phyloP scores from a whole-genome alignment of 2,113 vertebrate genomes.

The Anolis carolinensis region DNA sequence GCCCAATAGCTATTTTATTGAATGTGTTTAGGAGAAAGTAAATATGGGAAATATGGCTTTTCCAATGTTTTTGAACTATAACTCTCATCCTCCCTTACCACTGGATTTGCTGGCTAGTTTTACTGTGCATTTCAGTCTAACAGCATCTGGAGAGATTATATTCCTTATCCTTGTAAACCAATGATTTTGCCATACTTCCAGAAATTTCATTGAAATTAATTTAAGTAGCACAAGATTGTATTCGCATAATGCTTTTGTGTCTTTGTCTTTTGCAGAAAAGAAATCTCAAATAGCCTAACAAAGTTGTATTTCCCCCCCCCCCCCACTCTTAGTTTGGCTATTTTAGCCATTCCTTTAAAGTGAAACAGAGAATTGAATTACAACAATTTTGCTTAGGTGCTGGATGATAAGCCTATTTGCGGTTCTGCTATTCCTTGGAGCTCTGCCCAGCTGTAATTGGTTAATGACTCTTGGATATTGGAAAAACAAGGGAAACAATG shows the following conservation, averaged over 20 bases:
- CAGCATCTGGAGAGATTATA: neutral
- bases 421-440: conserved; percentile 47
- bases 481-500: conserved; percentile 45
- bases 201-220: neutral
- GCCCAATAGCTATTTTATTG: neutral
- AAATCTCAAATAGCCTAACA: conserved; percentile 3
- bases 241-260: neutral
- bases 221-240: neutral
- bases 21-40: neutral
- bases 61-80: neutral
- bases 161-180: neutral
- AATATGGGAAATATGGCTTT: neutral
- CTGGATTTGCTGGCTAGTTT: neutral
- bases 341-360: neutral
- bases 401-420: conserved; percentile 51
- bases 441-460: conserved; percentile 49
- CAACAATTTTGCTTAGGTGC: conserved; percentile 49
- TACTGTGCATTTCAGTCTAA: neutral
- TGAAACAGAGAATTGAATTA: conserved; percentile 39
- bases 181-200: conserved; percentile 2
- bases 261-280: neutral
- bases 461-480: neutral
- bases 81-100: neutral
- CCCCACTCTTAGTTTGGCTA: neutral
- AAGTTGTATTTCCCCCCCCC: neutral